Evolutionary conservation across 2,113 vertebrate species (phyloP), one percentile per base, ranked within the genome.

Genomic region (Channa maculata): DNA sequence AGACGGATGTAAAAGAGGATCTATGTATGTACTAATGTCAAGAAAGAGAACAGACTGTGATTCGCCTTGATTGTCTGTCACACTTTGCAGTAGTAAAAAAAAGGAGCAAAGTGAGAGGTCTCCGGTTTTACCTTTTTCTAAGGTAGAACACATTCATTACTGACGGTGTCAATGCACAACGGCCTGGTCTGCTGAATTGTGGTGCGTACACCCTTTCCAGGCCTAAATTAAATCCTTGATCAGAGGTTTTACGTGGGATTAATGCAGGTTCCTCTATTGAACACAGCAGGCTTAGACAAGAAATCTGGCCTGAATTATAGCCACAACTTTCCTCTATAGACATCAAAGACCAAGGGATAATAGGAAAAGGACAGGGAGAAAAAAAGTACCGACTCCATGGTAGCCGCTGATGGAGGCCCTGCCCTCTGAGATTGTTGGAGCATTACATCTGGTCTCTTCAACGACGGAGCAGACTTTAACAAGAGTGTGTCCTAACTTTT

Each of bases 211-310:
- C 71, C 82, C 79, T 86, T 83, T 87, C 67, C n/a, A 69, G 79
- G 79, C 78, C 78, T 82, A 90, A 88, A 91, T 92, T 74, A 92
- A 92, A 90, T 88, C 86, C 86, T 84, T 86, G 85, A 93, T 90
- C 90, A 85, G 77, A 76, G 65, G 81, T 83, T 84, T 86, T 91
- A 88, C 84, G 84, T 87, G 80, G 77, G 90, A 93, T 92, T 91
- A 92, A 91, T 91, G 83, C 85, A 75, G 75, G 72, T 81, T 65
- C 73, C 64, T 82, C 61, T 45, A 71, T 45, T 70, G 54, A 80
- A 82, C 79, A 71, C 51, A 62, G 38, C 24, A 61, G 58, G 51
- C 71, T 88, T 82, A 69, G 59, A 72, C 48, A 66, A 76, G 60
- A 75, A 75, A 75, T 65, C 38, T 2, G 14, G 75, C 49, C n/a